Base-by-base conservation (phyloP, 2,888 invertebrate species). In the Stegophylla sp. region DNA sequence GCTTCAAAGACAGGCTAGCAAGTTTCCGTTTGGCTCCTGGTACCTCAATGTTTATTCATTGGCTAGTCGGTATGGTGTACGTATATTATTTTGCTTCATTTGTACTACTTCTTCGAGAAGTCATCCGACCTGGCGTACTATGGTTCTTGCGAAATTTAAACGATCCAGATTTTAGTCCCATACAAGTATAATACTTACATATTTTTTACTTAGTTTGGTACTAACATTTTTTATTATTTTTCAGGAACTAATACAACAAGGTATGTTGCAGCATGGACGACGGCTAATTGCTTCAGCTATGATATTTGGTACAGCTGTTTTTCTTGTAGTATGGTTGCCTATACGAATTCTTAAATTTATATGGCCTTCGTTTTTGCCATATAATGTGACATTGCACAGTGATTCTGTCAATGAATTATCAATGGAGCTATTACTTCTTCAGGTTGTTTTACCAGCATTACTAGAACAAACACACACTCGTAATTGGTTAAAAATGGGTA, bases 1-100 rank as follows among this genome's bases (percentile, higher is more conserved):
- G 93, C 0, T 89, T 96, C 0, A 92, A 92, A 86, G 95, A 95
- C 86, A 91, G 98, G 56, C 93, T 96, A 86, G 90, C 91, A 0
- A 95, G 94, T 83, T 95, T 98, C 84, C 82, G 82, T 20, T 83
- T 84, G 17, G 96, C 97, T 0, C 98, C 98, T 0, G 97, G 97
- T 84, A 97, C 98, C 0, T 95, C 96, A 0, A 94, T 98, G 90
- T 98, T 98, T 86, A 93, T 99, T 79, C 98, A 99, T 87, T 99
- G 99, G 99, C 91, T 98, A 59, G 95, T 97, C 10, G 99, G 99
- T 82, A 98, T 99, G 97, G 94, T 95, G 48, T 99, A 97, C 86
- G 97, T 99, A 17, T 99, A 99, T 87, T 99, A 99, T 88, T 98
- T 99, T 86, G 99, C 98, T 10, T 97, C 97, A 0, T 98, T 97